A percentile compares a stretch with the other conserved stretches of the same genome.
These are phyloP conservation scores for Porites australiensis DNA, from an alignment of 64 coral and sea anemone species.

Conservation along the genomic window DNA sequence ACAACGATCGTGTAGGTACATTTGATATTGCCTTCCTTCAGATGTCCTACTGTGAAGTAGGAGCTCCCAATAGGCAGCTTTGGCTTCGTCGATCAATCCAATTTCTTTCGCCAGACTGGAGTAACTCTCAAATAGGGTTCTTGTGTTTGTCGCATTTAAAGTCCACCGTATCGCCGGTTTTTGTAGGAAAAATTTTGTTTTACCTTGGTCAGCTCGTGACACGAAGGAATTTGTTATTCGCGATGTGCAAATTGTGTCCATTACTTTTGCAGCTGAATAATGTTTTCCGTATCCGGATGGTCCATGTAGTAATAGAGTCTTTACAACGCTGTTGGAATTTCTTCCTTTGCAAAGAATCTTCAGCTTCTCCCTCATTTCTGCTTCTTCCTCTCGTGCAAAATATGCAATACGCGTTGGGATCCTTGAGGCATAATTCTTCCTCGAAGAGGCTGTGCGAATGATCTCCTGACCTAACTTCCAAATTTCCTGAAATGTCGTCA, in stretches of 20 bases:
- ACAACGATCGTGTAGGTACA: not conserved
- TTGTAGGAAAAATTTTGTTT: not conserved
- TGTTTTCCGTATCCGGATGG: not conserved
- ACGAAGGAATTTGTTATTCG: too few species aligned
- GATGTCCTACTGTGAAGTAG: slow-evolving; percentile 6
- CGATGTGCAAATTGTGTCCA: slow-evolving; percentile 1
- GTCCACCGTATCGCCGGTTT: slow-evolving; percentile 1
- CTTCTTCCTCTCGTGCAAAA: not conserved
- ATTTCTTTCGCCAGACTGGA: slow-evolving; percentile 17
- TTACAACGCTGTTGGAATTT: not conserved
- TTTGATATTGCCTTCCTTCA: slow-evolving; percentile 5
- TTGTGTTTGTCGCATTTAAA: not conserved
- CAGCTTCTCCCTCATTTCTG: not conserved
- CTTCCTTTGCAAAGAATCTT: not conserved
- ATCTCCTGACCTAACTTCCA: not conserved
- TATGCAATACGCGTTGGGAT: not conserved
- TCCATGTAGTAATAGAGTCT: not conserved
- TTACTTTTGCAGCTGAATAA: not conserved
- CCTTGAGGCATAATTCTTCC: not conserved
- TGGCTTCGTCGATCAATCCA: not conserved
- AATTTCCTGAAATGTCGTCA: not conserved
- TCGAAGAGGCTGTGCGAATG: not conserved
- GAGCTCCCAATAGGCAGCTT: not conserved
- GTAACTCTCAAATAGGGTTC: not conserved
- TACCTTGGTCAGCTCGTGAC: not conserved